A percentile compares a stretch with the other conserved stretches of the same genome.
Conservation (phyloP, 2,888 invertebrate genomes). For the Lasioglossum leucozonium region DNA sequence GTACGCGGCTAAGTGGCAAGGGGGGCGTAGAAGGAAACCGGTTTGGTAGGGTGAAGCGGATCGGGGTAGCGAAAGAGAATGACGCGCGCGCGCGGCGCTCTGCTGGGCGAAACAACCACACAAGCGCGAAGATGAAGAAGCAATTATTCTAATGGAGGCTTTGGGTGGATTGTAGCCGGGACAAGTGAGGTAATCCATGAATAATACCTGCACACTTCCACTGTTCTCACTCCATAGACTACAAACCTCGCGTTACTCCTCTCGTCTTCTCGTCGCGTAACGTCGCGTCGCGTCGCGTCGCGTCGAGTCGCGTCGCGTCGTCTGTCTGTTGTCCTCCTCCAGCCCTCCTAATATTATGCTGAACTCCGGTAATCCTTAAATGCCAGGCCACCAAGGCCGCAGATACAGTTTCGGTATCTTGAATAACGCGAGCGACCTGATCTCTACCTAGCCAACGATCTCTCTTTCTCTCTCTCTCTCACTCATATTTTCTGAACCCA, state of each 20-base stretch:
- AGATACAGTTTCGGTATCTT: slow-evolving; percentile 75
- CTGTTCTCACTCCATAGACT: slow-evolving; percentile 55
- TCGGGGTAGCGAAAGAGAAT: slow-evolving; percentile 55
- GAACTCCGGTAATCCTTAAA: slow-evolving; percentile 83
- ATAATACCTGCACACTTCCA: slow-evolving; percentile 77
- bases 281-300: slow-evolving; percentile 50
- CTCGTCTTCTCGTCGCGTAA: slow-evolving; percentile 54
- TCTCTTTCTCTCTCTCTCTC: not conserved
- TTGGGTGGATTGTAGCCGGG: slow-evolving; percentile 82
- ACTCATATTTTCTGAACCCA: slow-evolving; percentile 13
- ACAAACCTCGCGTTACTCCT: slow-evolving; percentile 29
- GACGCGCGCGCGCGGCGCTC: slow-evolving; percentile 39
- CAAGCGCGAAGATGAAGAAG: slow-evolving; percentile 83
- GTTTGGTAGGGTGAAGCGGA: slow-evolving; percentile 27
- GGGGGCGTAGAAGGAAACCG: not conserved
- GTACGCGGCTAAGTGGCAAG: slow-evolving; percentile 24
- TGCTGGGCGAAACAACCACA: slow-evolving; percentile 69
- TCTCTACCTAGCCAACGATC: not conserved
- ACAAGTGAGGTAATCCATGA: slow-evolving; percentile 84
- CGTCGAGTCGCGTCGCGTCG: slow-evolving; percentile 10
- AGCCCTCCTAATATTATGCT: slow-evolving; percentile 80
- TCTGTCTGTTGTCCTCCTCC: slow-evolving; percentile 62
- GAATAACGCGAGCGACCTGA: slow-evolving; percentile 63
- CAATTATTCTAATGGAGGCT: slow-evolving; percentile 84
- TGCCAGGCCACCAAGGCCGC: slow-evolving; percentile 67